Conservation (phyloP, 1,140 invertebrate species). For the Zaprionus nigranus region DNA sequence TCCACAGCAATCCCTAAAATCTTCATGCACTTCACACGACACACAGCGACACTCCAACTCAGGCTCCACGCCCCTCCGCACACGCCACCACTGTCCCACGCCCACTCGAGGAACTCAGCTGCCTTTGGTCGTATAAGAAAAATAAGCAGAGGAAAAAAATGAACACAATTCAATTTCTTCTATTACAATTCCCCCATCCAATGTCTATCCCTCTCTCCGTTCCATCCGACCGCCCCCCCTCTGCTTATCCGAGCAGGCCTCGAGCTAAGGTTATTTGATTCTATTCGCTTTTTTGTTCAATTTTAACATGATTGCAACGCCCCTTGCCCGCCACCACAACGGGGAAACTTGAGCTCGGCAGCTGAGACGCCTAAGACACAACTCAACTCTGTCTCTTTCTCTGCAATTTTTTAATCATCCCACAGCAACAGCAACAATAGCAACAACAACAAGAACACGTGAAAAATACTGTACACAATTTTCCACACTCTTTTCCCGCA, state of each 20-base stretch:
- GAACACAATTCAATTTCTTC: constrained; percentile 79
- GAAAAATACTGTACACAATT: constrained; percentile 12
- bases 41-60: constrained; percentile 14
- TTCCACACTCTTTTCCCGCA: neutral
- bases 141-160: constrained; percentile 33
- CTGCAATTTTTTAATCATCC: constrained; percentile 8
- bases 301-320: constrained; percentile 60
- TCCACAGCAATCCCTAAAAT: constrained; percentile 67
- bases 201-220: constrained; percentile 43
- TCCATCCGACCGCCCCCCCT: constrained; percentile 10
- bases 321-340: constrained; percentile 7
- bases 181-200: constrained; percentile 66
- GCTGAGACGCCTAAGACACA: constrained; percentile 6
- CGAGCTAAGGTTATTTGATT: constrained; percentile 29
- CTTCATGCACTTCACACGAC: constrained; percentile 45
- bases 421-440: constrained; percentile 9
- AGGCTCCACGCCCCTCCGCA: constrained; percentile 6
- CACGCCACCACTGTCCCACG: constrained; percentile 1
- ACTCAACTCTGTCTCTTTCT: neutral
- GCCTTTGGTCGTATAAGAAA: constrained; percentile 58
- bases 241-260: neutral
- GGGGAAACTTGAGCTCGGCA: neutral
- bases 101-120: constrained; percentile 64
- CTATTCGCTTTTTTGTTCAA: constrained; percentile 21
- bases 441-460: constrained; percentile 1